Conservation (phyloP, 2,888 invertebrate species). For the Phyllotreta cruciferae region DNA sequence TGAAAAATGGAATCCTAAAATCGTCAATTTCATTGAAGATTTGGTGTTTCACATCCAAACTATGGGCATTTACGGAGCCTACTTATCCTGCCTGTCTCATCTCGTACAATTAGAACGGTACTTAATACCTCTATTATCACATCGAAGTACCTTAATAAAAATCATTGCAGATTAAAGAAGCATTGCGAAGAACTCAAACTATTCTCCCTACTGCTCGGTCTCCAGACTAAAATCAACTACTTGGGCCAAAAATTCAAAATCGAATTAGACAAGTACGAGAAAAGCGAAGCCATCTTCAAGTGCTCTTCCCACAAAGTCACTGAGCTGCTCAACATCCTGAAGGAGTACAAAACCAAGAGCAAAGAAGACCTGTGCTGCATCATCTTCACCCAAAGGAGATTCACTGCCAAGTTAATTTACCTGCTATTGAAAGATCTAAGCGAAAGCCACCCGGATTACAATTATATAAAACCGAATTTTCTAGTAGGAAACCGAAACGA, state of each 20-base stretch:
- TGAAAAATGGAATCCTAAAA: conserved; percentile 46
- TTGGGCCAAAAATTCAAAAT: conserved; percentile 64
- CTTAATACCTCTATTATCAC: background rate
- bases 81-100: conserved; percentile 66
- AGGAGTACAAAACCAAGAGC: conserved; percentile 62
- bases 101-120: conserved; percentile 67
- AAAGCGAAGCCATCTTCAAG: conserved; percentile 62
- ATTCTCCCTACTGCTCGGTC: conserved; percentile 49
- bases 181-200: conserved; percentile 44
- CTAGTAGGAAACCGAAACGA: conserved; percentile 72
- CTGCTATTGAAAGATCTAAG: conserved; percentile 68
- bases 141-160: no score
- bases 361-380: conserved; percentile 69
- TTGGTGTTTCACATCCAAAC: conserved; percentile 51
- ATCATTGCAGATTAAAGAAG: conserved; percentile 54
- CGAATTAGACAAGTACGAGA: conserved; percentile 60
- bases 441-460: conserved; percentile 61
- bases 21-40: conserved; percentile 51
- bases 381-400: conserved; percentile 76
- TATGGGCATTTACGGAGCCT: conserved; percentile 67
- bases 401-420: conserved; percentile 78
- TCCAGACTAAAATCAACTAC: conserved; percentile 59
- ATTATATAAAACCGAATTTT: conserved; percentile 72
- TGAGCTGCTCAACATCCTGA: conserved; percentile 68
- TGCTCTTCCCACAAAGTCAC: conserved; percentile 69